Conservation (phyloP, 2,888 invertebrate genomes). For the Augochlorella aurata region DNA sequence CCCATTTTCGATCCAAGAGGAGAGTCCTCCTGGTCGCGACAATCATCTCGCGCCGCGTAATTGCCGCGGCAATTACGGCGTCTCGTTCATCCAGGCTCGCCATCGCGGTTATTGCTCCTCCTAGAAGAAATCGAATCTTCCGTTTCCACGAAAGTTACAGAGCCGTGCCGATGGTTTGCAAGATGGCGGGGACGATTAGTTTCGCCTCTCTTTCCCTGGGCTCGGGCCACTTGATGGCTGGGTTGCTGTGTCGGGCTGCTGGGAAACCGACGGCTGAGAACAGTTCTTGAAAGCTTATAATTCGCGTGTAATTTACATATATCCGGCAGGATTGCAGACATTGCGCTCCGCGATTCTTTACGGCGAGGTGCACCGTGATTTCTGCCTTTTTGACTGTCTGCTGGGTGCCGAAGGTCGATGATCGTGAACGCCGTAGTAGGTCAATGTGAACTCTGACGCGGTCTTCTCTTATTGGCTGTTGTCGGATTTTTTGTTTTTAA, state of each 20-base stretch:
- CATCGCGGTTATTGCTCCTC: constrained; percentile 54
- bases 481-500: too few relatives aligned
- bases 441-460: neutral
- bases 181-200: constrained; percentile 34
- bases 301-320: neutral
- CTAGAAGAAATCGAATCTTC: constrained; percentile 43
- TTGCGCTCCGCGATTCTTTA: neutral
- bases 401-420: neutral
- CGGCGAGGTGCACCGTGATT: neutral
- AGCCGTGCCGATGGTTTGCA: neutral
- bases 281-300: neutral
- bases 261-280: neutral
- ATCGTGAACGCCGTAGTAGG: neutral
- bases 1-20: neutral
- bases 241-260: neutral
- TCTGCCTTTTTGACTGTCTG: neutral
- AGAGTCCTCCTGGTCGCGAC: constrained; percentile 23
- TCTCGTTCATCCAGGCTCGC: constrained; percentile 11
- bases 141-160: constrained; percentile 44
- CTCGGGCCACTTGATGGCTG: neutral
- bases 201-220: constrained; percentile 13
- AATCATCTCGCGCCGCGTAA: constrained; percentile 55
- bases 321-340: neutral
- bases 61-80: constrained; percentile 59
- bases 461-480: neutral